phyloP scores from a whole-genome alignment of 1,140 invertebrate species.

The Cydia pomonella region DNA sequence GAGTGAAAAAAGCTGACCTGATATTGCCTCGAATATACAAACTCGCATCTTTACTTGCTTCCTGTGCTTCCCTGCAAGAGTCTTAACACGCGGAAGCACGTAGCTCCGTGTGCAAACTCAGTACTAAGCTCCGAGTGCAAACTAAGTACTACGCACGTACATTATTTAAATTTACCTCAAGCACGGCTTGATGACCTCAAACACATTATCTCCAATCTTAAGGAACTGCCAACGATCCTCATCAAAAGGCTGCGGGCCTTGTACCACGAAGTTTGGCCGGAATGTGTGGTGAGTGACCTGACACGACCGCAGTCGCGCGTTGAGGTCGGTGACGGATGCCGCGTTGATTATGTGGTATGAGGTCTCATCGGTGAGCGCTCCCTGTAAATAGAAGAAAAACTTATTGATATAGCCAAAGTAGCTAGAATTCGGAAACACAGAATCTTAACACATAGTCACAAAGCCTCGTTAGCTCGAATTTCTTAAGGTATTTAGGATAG shows the following conservation, averaged over 20 bases:
- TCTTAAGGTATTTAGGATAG: no score
- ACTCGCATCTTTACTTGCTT: no score
- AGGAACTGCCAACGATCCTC: conserved; percentile 88
- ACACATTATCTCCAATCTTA: conserved; percentile 83
- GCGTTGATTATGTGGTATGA: conserved; percentile 83
- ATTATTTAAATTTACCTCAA: conserved; percentile 70
- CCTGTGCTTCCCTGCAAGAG: no score
- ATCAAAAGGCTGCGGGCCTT: conserved; percentile 82
- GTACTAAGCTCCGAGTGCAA: no score
- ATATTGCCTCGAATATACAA: no score
- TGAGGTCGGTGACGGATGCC: conserved; percentile 84
- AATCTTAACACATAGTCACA: no score
- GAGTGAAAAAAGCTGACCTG: no score
- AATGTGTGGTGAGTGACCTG: conserved; percentile 81
- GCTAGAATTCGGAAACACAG: neutral
- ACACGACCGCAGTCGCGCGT: conserved; percentile 70
- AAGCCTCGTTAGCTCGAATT: no score
- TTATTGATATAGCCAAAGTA: neutral
- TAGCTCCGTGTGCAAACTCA: no score
- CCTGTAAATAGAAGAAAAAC: conserved; percentile 56
- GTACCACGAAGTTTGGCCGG: conserved; percentile 85
- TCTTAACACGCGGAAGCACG: no score
- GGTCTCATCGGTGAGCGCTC: conserved; percentile 82
- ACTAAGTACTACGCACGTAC: neutral
- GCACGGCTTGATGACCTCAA: conserved; percentile 85